These are phyloP conservation scores for Macropis europaea DNA, from an alignment of 2,888 invertebrate genomes.

Conservation along the genomic window DNA sequence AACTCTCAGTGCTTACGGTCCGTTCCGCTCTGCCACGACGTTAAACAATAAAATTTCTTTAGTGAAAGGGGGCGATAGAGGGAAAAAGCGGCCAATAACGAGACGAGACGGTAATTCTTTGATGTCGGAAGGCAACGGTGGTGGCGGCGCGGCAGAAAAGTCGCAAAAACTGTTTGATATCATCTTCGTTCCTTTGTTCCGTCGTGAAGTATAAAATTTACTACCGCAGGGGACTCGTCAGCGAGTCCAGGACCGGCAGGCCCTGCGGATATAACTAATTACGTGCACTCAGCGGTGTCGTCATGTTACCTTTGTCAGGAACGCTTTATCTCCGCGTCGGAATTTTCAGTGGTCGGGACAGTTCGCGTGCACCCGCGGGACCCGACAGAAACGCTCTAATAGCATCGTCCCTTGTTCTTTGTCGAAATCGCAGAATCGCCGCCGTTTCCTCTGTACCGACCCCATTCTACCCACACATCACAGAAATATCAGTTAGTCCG, in stretches of 20 bases:
- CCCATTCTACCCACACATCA: no score
- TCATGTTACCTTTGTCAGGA: slow-evolving; percentile 54
- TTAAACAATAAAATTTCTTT: slow-evolving; percentile 34
- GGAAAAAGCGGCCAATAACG: slow-evolving; percentile 43
- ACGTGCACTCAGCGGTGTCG: slow-evolving; percentile 60
- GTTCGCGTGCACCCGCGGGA: slow-evolving; percentile 30
- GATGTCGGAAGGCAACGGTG: slow-evolving; percentile 39
- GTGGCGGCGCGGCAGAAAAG: slow-evolving; percentile 29
- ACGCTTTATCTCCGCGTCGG: slow-evolving; percentile 46
- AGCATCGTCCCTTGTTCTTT: slow-evolving; percentile 1
- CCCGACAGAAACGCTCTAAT: slow-evolving; percentile 42
- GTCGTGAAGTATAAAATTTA: slow-evolving; percentile 59
- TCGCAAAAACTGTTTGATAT: slow-evolving; percentile 63
- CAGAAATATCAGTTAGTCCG: no score
- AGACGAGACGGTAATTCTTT: slow-evolving; percentile 54
- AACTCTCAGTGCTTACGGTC: no score
- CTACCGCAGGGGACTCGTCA: slow-evolving; percentile 56
- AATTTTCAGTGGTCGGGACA: slow-evolving; percentile 51
- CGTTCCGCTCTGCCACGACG: no score
- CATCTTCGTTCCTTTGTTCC: slow-evolving; percentile 59
- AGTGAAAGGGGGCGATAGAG: slow-evolving; percentile 3
- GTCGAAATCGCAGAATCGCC: slow-evolving; percentile 7
- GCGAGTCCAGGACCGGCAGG: slow-evolving; percentile 37
- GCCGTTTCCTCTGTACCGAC: neutral
- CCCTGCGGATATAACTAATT: slow-evolving; percentile 66